Conservation (phyloP, 2,113 vertebrate species). For the Heptranchias perlo region DNA sequence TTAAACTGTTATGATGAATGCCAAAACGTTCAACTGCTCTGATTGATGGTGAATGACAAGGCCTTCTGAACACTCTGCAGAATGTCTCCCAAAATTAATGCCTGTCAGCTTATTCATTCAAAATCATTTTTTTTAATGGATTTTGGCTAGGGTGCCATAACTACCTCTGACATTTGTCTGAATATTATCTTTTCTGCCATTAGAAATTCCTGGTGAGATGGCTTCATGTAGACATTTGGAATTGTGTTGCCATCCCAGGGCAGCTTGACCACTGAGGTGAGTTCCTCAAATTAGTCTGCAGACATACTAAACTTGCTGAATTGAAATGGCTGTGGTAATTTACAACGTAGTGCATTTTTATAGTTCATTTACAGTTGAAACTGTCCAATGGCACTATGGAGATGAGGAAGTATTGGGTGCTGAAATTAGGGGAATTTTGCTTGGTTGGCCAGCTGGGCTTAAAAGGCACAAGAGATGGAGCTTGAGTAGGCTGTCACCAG, state of each 20-base stretch:
- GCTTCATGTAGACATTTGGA: background rate
- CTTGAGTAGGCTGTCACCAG: background rate
- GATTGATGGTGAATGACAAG: slow-evolving; percentile 29
- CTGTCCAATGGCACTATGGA: background rate
- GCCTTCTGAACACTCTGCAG: background rate
- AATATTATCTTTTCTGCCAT: background rate
- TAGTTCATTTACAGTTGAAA: background rate
- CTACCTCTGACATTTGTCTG: background rate
- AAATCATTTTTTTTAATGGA: background rate
- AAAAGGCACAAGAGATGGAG: no score
- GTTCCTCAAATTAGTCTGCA: background rate
- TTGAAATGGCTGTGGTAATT: background rate
- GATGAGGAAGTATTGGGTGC: background rate
- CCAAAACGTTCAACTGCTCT: slow-evolving; percentile 37
- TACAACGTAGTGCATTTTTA: background rate
- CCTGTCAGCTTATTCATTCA: background rate
- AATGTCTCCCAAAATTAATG: background rate
- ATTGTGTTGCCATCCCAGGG: background rate
- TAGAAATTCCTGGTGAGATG: background rate
- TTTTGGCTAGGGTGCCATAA: no score
- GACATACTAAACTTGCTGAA: background rate
- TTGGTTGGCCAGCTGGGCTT: no score
- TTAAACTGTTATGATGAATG: slow-evolving; percentile 28
- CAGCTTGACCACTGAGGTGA: background rate
- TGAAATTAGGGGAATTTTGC: no score